phyloP scores from a whole-genome alignment of 2,113 vertebrate species.

The Conger conger region DNA sequence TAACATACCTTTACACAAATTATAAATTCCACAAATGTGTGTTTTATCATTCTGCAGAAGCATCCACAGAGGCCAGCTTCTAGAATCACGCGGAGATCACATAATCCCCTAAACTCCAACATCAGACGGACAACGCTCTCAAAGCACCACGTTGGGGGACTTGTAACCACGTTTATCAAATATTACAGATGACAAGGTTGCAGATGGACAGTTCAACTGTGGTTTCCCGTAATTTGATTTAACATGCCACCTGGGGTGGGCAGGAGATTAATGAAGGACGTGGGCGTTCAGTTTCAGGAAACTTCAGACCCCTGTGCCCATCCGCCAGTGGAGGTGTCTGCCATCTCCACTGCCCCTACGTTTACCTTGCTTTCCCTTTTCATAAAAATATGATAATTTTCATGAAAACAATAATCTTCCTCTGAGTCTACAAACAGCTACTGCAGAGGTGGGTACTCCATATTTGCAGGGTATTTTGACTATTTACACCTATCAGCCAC shows the following conservation, averaged over 20 bases:
- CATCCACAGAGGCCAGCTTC: neutral
- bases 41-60: neutral
- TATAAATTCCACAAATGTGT: neutral
- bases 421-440: neutral
- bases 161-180: neutral
- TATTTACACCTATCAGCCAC: neutral
- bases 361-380: neutral
- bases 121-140: neutral
- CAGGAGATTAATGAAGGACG: neutral
- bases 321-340: neutral
- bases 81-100: neutral
- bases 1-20: neutral
- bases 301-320: neutral
- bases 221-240: conserved; percentile 5
- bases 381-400: neutral
- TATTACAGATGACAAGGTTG: conserved; percentile 3
- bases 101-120: neutral
- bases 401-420: neutral
- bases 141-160: neutral
- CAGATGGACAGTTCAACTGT: conserved; percentile 8
- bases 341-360: neutral
- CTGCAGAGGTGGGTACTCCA: neutral
- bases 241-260: neutral
- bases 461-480: no score
- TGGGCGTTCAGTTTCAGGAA: neutral